Evolutionary conservation across 2,113 vertebrate species (phyloP).

Genomic region (Pollimyrus isidori): DNA sequence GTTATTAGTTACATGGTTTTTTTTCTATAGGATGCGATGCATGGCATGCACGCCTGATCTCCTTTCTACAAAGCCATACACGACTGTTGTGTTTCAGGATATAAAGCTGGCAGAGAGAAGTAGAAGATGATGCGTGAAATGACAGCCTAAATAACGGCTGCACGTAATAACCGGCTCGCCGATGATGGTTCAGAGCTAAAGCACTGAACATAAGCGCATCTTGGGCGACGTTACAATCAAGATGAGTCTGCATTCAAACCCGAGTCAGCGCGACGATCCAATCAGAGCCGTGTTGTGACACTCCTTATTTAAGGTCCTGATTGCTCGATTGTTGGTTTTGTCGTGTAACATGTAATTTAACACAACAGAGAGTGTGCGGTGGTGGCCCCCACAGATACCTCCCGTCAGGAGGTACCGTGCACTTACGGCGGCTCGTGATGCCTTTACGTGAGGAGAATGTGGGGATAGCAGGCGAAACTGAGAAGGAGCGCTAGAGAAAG

Average conservation of each 20-base stretch:
- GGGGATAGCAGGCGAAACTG: neutral
- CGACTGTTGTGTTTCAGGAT: neutral
- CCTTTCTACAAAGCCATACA: neutral
- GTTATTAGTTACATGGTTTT: neutral
- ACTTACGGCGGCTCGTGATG: neutral
- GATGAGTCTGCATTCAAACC: neutral
- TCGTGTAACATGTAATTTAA: constrained; percentile 13
- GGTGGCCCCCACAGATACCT: neutral
- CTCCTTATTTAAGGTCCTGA: neutral
- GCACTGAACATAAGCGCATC: neutral
- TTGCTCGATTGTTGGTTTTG: constrained; percentile 10
- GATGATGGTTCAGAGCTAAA: neutral
- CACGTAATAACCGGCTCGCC: neutral
- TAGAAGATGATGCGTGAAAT: neutral
- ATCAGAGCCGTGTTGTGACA: constrained; percentile 7
- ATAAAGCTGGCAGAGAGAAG: neutral
- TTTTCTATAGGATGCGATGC: neutral
- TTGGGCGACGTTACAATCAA: neutral
- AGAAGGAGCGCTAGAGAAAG: neutral
- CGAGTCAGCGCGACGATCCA: neutral
- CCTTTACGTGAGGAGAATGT: neutral
- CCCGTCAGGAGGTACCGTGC: neutral
- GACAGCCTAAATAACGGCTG: neutral
- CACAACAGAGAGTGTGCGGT: constrained; percentile 3
- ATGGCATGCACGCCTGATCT: neutral